Evolutionary conservation across 2,888 invertebrate species (phyloP), one percentile per base, ranked within the genome.

Genomic region (Drosophila pullipes): DNA sequence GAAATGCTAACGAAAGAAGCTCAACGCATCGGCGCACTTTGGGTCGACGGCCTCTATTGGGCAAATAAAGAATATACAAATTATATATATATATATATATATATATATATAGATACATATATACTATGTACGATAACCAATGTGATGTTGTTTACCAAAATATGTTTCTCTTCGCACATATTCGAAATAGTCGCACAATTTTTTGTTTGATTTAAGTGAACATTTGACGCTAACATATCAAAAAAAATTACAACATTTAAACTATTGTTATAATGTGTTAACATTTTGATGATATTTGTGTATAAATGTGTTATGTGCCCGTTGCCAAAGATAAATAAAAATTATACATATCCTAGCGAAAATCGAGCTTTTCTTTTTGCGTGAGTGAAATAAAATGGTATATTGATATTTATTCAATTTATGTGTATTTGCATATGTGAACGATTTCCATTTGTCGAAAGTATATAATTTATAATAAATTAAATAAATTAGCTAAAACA

Each of bases 31-130:
- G 89, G 52, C 73, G 76, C 52, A 72, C 47, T 39, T 61, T 74
- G 83, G 89, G 85, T 76, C 85, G 86, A 44, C 83, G 86, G 89
- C 85, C 85, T 76, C 59, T 85, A 76, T 90, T 90, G 90, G 90
- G 89, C 86, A 85, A 76, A 69, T 82, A 74, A 88, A 68, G 39
- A 82, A 70, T 47, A 59, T 31, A 47, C 47, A 47, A 57, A 41
- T 41, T 31, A 55, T 58, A 49, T 28, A 28, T 28, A 28, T 18
- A 59, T 30, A 39, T 13, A 59, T 5, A 37, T 16, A 37, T 5
- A 37, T 22, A 68, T 44, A 63, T 53, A 44, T 31, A 74, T 69
- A 71, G 22, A 30, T 28, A 58, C 22, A 64, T 67, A 61, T 67
- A 61, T 49, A 57, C 58, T 68, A 61, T 65, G 62, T 85, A 74